These are phyloP conservation scores for Argyresthia albistria DNA, from an alignment of 2,888 invertebrate species.

Conservation along the genomic window DNA sequence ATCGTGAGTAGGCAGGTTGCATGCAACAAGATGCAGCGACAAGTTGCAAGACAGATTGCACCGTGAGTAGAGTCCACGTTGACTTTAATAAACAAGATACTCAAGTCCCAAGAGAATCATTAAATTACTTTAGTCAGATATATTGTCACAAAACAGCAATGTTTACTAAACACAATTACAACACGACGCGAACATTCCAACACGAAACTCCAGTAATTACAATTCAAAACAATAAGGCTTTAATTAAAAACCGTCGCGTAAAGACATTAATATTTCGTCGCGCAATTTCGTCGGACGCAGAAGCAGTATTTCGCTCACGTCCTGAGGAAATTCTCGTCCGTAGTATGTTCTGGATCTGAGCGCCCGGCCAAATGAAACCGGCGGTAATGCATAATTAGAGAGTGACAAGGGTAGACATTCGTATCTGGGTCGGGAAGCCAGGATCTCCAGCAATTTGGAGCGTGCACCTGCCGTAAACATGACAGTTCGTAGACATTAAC, in stretches of 20 bases:
- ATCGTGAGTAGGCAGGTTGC: no score
- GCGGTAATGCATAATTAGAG: slow-evolving; percentile 65
- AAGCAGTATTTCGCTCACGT: neutral
- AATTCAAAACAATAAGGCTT: neutral
- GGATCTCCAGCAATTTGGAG: slow-evolving; percentile 40
- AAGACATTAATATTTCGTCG: neutral
- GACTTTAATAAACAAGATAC: no score
- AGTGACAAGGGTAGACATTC: slow-evolving; percentile 66
- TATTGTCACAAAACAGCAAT: no score
- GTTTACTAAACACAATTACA: no score
- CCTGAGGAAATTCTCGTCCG: neutral
- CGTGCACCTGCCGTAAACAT: slow-evolving; percentile 43
- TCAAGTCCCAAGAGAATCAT: no score
- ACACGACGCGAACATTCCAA: no score
- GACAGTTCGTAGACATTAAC: neutral
- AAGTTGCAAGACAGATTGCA: no score
- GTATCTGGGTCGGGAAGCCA: slow-evolving; percentile 57
- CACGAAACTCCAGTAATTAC: neutral
- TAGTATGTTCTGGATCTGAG: slow-evolving; percentile 13
- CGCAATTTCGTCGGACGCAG: neutral
- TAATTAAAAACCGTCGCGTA: neutral
- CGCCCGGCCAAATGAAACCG: slow-evolving; percentile 46
- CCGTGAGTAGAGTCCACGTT: no score
- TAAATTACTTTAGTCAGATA: no score
- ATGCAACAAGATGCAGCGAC: no score